Evolutionary conservation across 1,140 invertebrate genomes (phyloP).

Genomic region (Drosophila bocqueti): DNA sequence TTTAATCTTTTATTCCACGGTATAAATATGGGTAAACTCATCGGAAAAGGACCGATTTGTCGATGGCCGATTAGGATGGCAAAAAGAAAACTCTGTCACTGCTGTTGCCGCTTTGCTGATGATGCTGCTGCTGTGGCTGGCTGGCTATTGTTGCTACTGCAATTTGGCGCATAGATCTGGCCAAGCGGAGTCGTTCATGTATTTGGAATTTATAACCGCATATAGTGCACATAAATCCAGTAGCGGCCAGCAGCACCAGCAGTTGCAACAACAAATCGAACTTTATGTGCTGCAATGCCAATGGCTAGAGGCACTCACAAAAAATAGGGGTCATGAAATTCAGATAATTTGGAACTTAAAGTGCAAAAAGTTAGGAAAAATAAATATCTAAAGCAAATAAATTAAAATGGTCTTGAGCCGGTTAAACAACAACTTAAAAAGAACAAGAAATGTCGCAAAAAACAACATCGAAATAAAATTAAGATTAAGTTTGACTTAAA

Average conservation of each 20-base stretch:
- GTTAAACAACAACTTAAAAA: too few species aligned
- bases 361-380: too few species aligned
- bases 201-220: conserved; percentile 84
- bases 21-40: conserved; percentile 61
- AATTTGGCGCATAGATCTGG: conserved; percentile 83
- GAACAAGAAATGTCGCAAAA: too few species aligned
- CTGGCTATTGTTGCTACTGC: conserved; percentile 42
- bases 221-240: conserved; percentile 80
- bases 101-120: conserved; percentile 38
- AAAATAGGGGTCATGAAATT: not conserved
- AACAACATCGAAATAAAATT: too few species aligned
- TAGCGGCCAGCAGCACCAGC: conserved; percentile 43
- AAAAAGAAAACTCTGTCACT: conserved; percentile 70
- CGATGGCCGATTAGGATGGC: conserved; percentile 23
- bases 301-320: conserved; percentile 39
- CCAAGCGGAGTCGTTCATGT: conserved; percentile 74
- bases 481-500: too few species aligned
- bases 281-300: conserved; percentile 82
- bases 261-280: conserved; percentile 69
- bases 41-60: conserved; percentile 38
- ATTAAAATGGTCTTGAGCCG: too few species aligned
- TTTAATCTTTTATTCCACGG: conserved; percentile 6
- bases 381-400: too few species aligned
- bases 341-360: not conserved
- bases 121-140: conserved; percentile 25